Evolutionary conservation across 2,888 invertebrate genomes (phyloP).

Genomic region (Elmis aenea): DNA sequence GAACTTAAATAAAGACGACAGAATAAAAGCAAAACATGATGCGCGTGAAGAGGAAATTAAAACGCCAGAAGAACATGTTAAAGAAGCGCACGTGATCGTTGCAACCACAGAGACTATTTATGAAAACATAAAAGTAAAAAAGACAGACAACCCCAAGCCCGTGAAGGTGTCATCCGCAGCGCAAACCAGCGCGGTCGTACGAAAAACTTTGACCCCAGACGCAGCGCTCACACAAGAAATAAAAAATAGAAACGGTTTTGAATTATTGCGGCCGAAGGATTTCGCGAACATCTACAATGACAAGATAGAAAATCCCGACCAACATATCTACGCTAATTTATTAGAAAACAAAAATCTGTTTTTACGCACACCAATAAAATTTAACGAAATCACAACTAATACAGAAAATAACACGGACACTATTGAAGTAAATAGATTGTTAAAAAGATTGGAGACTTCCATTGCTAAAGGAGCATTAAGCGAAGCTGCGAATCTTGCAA

Average conservation of each 20-base stretch:
- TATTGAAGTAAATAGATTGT: constrained; percentile 56
- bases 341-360: constrained; percentile 41
- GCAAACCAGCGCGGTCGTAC: constrained; percentile 53
- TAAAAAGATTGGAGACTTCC: constrained; percentile 69
- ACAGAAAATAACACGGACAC: constrained; percentile 49
- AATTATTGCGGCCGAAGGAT: constrained; percentile 53
- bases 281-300: constrained; percentile 51
- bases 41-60: neutral
- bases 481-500: constrained; percentile 70
- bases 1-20: neutral
- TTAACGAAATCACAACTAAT: constrained; percentile 34
- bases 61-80: constrained; percentile 5
- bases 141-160: constrained; percentile 38
- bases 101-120: constrained; percentile 44
- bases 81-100: constrained; percentile 41
- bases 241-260: constrained; percentile 41
- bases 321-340: constrained; percentile 49
- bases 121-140: constrained; percentile 47
- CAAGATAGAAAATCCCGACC: constrained; percentile 28
- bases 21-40: neutral
- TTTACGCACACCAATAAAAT: constrained; percentile 42
- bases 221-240: constrained; percentile 33
- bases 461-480: constrained; percentile 73
- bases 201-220: constrained; percentile 39
- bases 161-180: constrained; percentile 54